Percentiles rank a stretch among this genome's conserved stretches.
phyloP scores from a whole-genome alignment of 2,888 invertebrate species.

The Holacanthella duospinosa region DNA sequence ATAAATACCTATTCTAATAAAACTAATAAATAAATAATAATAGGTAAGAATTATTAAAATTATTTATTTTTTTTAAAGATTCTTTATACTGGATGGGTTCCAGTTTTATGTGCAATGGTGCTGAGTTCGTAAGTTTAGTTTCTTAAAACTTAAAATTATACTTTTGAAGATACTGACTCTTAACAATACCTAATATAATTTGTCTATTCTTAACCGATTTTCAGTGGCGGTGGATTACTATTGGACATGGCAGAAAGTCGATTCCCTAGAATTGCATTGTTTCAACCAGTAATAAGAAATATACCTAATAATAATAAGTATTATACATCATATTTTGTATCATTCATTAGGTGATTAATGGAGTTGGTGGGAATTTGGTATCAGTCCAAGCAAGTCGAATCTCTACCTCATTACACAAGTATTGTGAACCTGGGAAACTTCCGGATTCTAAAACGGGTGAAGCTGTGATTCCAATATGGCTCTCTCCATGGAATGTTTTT shows the following conservation, averaged over 20 bases:
- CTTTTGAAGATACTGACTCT: too few relatives aligned
- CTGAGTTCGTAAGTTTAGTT: too few relatives aligned
- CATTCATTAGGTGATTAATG: too few relatives aligned
- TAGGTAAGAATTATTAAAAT: background rate
- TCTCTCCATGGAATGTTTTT: constrained; percentile 50
- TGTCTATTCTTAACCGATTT: too few relatives aligned
- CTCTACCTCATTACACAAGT: constrained; percentile 49
- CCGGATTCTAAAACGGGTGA: constrained; percentile 36
- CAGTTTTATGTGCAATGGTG: background rate
- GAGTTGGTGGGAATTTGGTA: constrained; percentile 83
- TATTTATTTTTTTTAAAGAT: background rate
- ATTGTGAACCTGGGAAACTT: background rate
- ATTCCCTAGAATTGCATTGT: constrained; percentile 80
- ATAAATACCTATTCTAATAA: background rate
- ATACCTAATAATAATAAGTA: too few relatives aligned
- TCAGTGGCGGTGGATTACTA: constrained; percentile 76
- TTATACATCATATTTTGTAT: background rate
- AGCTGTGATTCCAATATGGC: constrained; percentile 45
- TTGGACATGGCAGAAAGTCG: constrained; percentile 71
- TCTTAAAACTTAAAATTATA: too few relatives aligned
- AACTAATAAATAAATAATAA: too few relatives aligned
- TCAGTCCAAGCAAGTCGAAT: constrained; percentile 83
- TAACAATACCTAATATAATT: too few relatives aligned
- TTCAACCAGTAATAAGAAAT: constrained; percentile 71
- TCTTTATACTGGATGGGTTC: too few relatives aligned